Evolutionary conservation across 2,888 invertebrate genomes (phyloP), one percentile per base, ranked within the genome.

Genomic region (Volucella inflata): DNA sequence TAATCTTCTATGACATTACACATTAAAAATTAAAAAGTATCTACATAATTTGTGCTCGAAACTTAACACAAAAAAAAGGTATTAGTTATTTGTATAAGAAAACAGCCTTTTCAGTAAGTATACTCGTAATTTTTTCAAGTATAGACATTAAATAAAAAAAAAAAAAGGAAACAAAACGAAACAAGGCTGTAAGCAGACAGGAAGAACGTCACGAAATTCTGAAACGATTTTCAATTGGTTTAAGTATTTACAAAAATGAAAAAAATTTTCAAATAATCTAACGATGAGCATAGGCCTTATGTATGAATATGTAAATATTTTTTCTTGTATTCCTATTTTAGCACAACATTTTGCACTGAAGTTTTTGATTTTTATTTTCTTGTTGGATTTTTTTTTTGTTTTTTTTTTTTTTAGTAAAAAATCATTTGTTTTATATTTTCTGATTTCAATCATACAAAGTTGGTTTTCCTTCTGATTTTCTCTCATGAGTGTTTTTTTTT

Each of bases 81-180:
- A 40, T 64, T 38, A 11, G 6, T 70, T 60, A 11, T 53, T 38
- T 76, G 21, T 79, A 36, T 79, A 71, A 79, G 75, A 83, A 77
- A 79, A 84, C 79, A 84, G 83, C 83, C 83, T 75, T 78, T 53
- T 77, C 42, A 78, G 57, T 75, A 79, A 84, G 84, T 75, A 84
- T 75, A 84, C 79, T 84, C 79, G 65, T 79, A 46, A 62, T 67
- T 75, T 53, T 65, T 65, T 40, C 48, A 53, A 14, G 38, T 77
- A 74, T 51, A 16, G 68, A 78, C 21, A 60, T 57, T 68, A 36
- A 50, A 51, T 46, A 71, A 71, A 71, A 55, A 42, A 30, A 62
- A 40, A 10, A 68, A 46, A 48, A 55, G 42, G 17, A 62, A 40
- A 10, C 62, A 46, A 48, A 70, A 68, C 53, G n/a, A 50, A 53